phyloP scores from a whole-genome alignment of 2,888 invertebrate species.

The Scaeva pyrastri region DNA sequence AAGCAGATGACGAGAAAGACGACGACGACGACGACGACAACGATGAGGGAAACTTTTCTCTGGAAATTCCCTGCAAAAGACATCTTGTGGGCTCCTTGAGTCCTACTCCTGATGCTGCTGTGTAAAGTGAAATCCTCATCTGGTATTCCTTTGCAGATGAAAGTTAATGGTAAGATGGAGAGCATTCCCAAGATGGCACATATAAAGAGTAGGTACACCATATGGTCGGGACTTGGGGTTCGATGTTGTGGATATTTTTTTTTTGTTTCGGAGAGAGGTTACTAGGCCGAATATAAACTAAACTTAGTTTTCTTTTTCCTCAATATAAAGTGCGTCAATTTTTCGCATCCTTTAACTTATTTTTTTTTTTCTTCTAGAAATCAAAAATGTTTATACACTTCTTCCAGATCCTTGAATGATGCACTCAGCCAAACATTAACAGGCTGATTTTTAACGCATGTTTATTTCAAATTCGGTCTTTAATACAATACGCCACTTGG shows the following conservation, averaged over 20 bases:
- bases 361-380: not conserved
- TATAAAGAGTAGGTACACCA: conserved; percentile 23
- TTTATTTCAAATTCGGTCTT: not conserved
- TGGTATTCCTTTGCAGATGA: conserved; percentile 65
- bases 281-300: conserved; percentile 28
- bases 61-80: conserved; percentile 57
- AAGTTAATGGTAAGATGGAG: conserved; percentile 58
- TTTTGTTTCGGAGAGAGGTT: conserved; percentile 9
- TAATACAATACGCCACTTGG: not conserved
- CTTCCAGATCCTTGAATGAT: conserved; percentile 14
- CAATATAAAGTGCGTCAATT: conserved; percentile 15
- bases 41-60: conserved; percentile 68
- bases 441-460: conserved; percentile 1
- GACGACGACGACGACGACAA: conserved; percentile 58
- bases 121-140: conserved; percentile 72
- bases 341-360: conserved; percentile 14
- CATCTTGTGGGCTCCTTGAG: conserved; percentile 48
- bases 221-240: conserved; percentile 14
- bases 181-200: conserved; percentile 48
- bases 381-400: conserved; percentile 19
- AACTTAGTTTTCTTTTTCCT: not conserved
- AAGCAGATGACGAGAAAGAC: conserved; percentile 54
- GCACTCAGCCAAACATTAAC: conserved; percentile 24
- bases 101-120: conserved; percentile 16
- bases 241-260: not conserved